Evolutionary conservation across 1,140 invertebrate genomes (phyloP), one percentile per base, ranked within the genome.

Genomic region (Camponotus pennsylvanicus): DNA sequence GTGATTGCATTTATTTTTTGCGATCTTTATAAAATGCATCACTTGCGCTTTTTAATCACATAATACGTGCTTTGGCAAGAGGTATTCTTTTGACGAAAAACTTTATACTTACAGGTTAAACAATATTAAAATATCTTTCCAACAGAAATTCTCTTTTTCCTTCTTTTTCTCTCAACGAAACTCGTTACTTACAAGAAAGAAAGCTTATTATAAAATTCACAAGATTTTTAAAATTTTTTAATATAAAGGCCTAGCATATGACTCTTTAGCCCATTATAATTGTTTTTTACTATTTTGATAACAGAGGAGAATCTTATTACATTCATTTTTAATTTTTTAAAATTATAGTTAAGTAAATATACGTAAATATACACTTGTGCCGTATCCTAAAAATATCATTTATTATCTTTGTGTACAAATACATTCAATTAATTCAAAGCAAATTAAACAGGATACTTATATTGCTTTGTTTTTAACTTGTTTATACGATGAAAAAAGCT

Each of bases 1-100:
- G 21, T 34, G 27, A 69, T 42, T 80, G 45, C 15, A 40, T 55
- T 37, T 18, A 59, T 78, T 52, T 85, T 27, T 45, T 21, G 15
- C 34, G n/a, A 49, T 73, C 61, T 59, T 37, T n/a, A 7, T 82
- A 61, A 75, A 57, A 63, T 42, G 5, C 18, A 11, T 52, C 21
- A 27, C 34, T 82, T 49, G n/a, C 42, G 8, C 34, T 52, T 71
- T 82, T 82, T 82, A 59, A 82, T 73, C 67, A 71, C 15, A n/a
- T 11, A 27, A 15, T 42, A 55, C 27, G 13, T 64, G 42, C 32
- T 8, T 42, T 18, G 8, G 55, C 34, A 63, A 52, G n/a, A 69
- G 42, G 32, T 55, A 69, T 73, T 73, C 27, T 40, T 82, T 71
- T 79, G 77, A 63, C 8, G 32, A 71, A 71, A 59, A 34, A 57